Evolutionary conservation across 2,888 invertebrate genomes (phyloP).

Genomic region (Stramonita haemastoma): DNA sequence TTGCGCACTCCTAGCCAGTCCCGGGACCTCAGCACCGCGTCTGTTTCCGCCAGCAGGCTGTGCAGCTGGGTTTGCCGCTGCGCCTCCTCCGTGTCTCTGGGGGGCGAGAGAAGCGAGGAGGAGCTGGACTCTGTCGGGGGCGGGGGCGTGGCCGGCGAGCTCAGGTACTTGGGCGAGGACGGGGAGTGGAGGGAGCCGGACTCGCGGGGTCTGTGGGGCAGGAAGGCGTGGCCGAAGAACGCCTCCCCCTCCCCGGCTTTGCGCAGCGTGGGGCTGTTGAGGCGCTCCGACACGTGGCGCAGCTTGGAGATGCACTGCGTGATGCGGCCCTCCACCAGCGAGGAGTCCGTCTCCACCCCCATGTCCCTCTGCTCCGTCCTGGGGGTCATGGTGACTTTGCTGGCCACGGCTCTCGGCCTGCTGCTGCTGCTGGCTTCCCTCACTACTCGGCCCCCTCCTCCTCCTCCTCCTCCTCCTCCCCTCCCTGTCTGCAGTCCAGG

Average conservation of each 20-base stretch:
- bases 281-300: conserved; percentile 70
- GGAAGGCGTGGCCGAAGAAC: conserved; percentile 47
- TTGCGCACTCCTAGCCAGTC: conserved; percentile 58
- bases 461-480: neutral
- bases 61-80: conserved; percentile 59
- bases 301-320: conserved; percentile 75
- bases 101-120: neutral
- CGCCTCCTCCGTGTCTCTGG: conserved; percentile 50
- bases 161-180: conserved; percentile 8
- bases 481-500: neutral
- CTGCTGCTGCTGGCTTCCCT: neutral
- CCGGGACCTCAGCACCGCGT: conserved; percentile 56
- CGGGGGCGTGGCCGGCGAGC: neutral
- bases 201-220: conserved; percentile 14
- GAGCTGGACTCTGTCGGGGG: neutral
- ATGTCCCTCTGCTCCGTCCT: conserved; percentile 55
- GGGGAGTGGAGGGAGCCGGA: neutral
- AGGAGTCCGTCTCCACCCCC: conserved; percentile 62
- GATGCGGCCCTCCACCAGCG: conserved; percentile 68
- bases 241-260: conserved; percentile 41
- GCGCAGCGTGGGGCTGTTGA: conserved; percentile 67
- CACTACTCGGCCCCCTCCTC: neutral
- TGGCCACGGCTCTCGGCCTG: conserved; percentile 23
- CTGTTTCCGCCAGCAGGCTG: conserved; percentile 58
- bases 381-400: conserved; percentile 58